Evolutionary conservation across 2,113 vertebrate genomes (phyloP).

Genomic region (Phalacrocorax pelagicus): DNA sequence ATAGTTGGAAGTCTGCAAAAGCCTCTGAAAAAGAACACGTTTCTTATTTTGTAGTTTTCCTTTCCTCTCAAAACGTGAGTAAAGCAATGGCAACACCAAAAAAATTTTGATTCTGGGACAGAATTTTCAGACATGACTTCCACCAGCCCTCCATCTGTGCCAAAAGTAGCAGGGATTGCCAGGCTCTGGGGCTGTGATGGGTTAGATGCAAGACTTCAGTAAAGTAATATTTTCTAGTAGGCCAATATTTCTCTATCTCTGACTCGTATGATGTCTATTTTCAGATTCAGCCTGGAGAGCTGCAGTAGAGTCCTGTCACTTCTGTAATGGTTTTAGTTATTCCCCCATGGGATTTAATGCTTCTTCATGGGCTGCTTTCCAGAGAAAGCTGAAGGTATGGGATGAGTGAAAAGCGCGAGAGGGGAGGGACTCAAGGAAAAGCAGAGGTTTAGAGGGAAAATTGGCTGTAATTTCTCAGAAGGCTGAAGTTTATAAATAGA

Average conservation of each 20-base stretch:
- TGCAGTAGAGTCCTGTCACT: background rate
- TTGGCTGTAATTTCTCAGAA: background rate
- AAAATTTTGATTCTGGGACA: background rate
- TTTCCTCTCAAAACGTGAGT: background rate
- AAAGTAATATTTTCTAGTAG: background rate
- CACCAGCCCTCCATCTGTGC: background rate
- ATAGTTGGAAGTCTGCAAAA: background rate
- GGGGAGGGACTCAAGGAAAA: background rate
- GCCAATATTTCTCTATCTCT: background rate
- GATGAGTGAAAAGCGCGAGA: background rate
- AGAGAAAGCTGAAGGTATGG: background rate
- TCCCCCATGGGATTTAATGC: accelerated
- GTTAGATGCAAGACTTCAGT: background rate
- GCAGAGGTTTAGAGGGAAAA: background rate
- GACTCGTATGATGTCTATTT: background rate
- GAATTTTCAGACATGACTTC: background rate
- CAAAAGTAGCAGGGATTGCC: background rate
- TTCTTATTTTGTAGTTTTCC: background rate
- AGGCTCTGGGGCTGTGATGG: background rate
- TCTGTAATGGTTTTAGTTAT: background rate
- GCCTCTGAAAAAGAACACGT: background rate
- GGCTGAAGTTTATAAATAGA: background rate
- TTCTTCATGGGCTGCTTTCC: background rate
- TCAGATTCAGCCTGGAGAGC: background rate
- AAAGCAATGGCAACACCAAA: background rate